Conservation (phyloP, 1,140 invertebrate genomes). For the Bombus pascuorum region DNA sequence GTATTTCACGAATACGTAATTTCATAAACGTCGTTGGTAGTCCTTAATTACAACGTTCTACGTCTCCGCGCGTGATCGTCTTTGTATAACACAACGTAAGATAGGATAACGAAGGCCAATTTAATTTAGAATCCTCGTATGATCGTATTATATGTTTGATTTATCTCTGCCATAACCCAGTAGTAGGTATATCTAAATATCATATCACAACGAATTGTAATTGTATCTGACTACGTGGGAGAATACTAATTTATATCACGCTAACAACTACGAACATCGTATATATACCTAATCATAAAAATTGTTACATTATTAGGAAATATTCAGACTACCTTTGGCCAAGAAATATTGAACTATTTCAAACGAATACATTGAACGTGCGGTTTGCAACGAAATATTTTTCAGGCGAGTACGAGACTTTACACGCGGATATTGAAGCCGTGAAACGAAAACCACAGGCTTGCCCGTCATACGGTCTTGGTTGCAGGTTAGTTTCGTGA, state of each 20-base stretch:
- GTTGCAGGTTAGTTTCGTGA: slow-evolving; percentile 52
- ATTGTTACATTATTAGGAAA: fast-evolving
- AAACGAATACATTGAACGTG: background rate
- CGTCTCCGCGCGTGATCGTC: background rate
- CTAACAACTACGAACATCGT: too few species aligned
- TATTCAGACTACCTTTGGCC: background rate
- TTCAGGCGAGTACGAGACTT: background rate
- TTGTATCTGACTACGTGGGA: background rate
- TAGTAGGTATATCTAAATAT: background rate
- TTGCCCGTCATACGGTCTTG: background rate
- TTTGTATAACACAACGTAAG: too few species aligned
- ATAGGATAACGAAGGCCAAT: background rate
- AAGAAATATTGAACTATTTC: too few species aligned
- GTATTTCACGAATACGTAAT: background rate
- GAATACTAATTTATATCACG: too few species aligned
- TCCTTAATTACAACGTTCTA: background rate
- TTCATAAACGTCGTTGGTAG: background rate
- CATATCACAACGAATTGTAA: background rate
- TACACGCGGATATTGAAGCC: background rate
- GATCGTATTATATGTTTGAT: background rate
- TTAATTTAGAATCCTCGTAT: background rate
- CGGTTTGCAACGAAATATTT: background rate
- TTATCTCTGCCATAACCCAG: background rate
- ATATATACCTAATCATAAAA: fast-evolving
- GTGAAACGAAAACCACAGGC: background rate